Evolutionary conservation across 2,888 invertebrate species (phyloP), one percentile per base, ranked within the genome.

Genomic region (Acleris emargana): DNA sequence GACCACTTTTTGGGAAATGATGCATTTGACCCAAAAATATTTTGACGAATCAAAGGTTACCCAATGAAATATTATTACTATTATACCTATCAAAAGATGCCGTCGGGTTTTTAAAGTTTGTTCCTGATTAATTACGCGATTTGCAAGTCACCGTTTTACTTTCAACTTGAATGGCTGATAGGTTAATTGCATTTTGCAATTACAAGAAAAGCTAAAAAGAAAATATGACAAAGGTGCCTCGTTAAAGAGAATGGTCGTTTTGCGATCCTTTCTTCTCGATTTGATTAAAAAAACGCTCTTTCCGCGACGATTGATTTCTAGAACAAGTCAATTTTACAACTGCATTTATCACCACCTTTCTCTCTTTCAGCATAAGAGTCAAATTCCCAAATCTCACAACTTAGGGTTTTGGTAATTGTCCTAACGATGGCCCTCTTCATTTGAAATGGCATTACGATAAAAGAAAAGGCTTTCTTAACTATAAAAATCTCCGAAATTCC

Each of bases 141-240:
- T 49, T 11, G 22, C 25, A 51, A 51, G n/a, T 3, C n/a, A 6
- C 6, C 28, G n/a, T 28, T 11, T 5, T 13, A 38, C 1, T 1
- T 5, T 13, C 18, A 18, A 32, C 13, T 18, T 13, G 20, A 20
- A 43, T 3, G 18, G n/a, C 43, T 54, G 59, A 60, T 55, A 76
- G 77, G 82, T 84, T 86, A 87, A 87, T 87, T 84, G 82, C 80
- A 80, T 76, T 75, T 72, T 76, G 71, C 78, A 84, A 84, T 86
- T 77, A 82, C 76, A 74, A 72, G 68, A 72, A 76, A 71, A 38
- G 68, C 73, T 83, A 82, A 83, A 88, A 89, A 87, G 87, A 84
- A 84, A 89, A 88, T 88, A 89, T 90, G 88, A 90, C 87, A 89
- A 88, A 87, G 87, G 83, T 85, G 76, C 74, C 84, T 89, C 89